phyloP scores from a whole-genome alignment of 2,113 vertebrate species.

The Dolichallabes microphthalmus region DNA sequence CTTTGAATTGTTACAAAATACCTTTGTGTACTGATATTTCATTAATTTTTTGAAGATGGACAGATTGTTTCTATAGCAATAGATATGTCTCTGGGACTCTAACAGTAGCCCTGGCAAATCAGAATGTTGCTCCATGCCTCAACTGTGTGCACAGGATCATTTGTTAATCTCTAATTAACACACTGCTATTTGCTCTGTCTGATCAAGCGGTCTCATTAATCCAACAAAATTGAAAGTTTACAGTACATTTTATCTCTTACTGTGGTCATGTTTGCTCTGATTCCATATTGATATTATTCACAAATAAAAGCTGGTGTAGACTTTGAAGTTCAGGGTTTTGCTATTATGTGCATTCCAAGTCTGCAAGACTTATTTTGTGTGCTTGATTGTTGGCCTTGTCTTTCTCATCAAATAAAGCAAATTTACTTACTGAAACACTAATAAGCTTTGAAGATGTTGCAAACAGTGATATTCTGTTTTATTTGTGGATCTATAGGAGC shows the following conservation, averaged over 20 bases:
- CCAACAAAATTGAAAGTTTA: slow-evolving; percentile 73
- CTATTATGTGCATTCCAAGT: slow-evolving; percentile 39
- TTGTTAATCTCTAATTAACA: slow-evolving; percentile 76
- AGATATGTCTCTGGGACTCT: slow-evolving; percentile 26
- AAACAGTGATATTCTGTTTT: slow-evolving; percentile 29
- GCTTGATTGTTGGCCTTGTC: slow-evolving; percentile 22
- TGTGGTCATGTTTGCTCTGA: slow-evolving; percentile 63
- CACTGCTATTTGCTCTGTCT: slow-evolving; percentile 75
- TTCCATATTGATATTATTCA: slow-evolving; percentile 57
- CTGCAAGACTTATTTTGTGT: slow-evolving; percentile 31
- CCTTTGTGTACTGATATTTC: neutral
- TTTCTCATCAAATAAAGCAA: slow-evolving; percentile 52
- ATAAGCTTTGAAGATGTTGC: slow-evolving; percentile 42
- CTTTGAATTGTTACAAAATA: neutral
- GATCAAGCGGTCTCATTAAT: slow-evolving; percentile 75
- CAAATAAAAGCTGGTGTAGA: slow-evolving; percentile 62
- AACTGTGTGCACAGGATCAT: slow-evolving; percentile 69
- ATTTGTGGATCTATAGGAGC: slow-evolving; percentile 14
- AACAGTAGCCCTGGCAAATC: slow-evolving; percentile 49
- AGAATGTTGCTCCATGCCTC: slow-evolving; percentile 54
- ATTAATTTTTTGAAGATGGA: neutral
- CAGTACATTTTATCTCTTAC: slow-evolving; percentile 62
- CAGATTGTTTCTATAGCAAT: slow-evolving; percentile 6
- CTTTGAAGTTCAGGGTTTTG: slow-evolving; percentile 55
- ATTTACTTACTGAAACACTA: slow-evolving; percentile 47